Percentiles rank a stretch among this genome's conserved stretches.
phyloP scores from a whole-genome alignment of 2,888 invertebrate species.

The Anthrax anthrax region DNA sequence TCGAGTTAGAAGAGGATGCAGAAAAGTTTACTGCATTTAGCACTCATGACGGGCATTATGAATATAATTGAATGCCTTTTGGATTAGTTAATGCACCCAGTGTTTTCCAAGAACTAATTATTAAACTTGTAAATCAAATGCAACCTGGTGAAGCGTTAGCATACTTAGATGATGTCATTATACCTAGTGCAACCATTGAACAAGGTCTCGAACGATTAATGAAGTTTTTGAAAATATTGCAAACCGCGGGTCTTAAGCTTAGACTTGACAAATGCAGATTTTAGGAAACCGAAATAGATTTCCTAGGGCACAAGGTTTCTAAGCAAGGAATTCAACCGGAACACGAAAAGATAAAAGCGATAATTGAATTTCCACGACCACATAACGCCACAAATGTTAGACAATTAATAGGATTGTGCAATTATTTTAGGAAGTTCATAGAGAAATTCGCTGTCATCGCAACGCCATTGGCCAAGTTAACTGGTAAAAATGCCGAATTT shows the following conservation, averaged over 20 bases:
- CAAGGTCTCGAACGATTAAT: slow-evolving; percentile 3
- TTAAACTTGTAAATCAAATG: not conserved
- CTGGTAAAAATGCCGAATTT: slow-evolving; percentile 7
- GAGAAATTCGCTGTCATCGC: slow-evolving; percentile 1
- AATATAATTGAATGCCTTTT: slow-evolving; percentile 5
- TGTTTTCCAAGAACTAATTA: slow-evolving; percentile 2
- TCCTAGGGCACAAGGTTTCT: slow-evolving; percentile 10
- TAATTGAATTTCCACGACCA: not conserved
- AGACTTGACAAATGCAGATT: slow-evolving; percentile 12
- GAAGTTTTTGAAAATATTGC: slow-evolving; percentile 9
- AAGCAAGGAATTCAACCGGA: slow-evolving; percentile 11
- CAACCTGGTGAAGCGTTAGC: not conserved
- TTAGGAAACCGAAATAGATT: slow-evolving; percentile 8
- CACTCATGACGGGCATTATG: not conserved
- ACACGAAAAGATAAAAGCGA: slow-evolving; percentile 1
- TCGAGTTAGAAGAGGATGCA: not conserved
- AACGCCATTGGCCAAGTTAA: slow-evolving; percentile 5
- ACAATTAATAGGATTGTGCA: slow-evolving; percentile 1
- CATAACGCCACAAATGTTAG: not conserved
- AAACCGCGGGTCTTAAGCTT: slow-evolving; percentile 9
- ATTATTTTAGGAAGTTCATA: slow-evolving; percentile 3
- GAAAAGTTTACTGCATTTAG: not conserved
- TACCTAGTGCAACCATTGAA: slow-evolving; percentile 9
- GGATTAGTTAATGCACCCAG: slow-evolving; percentile 2
- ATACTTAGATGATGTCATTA: slow-evolving; percentile 12